Conservation (phyloP, 2,113 vertebrate species). For the Talpa occidentalis region DNA sequence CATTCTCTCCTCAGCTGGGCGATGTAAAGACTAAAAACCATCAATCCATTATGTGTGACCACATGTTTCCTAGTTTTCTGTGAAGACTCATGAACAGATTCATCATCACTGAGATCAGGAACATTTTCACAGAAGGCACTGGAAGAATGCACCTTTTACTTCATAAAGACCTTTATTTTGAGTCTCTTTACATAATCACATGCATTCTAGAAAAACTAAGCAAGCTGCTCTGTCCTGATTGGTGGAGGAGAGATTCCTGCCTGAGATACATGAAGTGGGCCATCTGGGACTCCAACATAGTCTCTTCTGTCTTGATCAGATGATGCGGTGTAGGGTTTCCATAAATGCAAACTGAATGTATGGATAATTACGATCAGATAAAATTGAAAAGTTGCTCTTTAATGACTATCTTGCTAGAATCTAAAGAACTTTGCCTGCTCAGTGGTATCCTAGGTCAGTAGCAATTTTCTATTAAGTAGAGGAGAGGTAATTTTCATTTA, state of each 20-base stretch:
- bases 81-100: not conserved
- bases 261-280: not conserved
- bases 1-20: not conserved
- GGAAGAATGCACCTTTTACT: not conserved
- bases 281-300: not conserved
- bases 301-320: not conserved
- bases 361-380: not conserved
- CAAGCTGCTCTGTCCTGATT: not conserved
- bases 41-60: not conserved
- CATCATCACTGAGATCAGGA: not conserved
- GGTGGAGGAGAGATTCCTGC: not conserved
- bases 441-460: not conserved
- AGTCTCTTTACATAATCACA: not conserved
- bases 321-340: not conserved
- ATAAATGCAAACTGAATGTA: not conserved
- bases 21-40: not conserved
- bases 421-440: not conserved
- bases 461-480: not conserved
- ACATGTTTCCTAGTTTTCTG: not conserved
- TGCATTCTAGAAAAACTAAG: not conserved
- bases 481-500: slow-evolving; percentile 39
- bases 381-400: not conserved
- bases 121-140: not conserved
- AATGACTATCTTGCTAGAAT: not conserved
- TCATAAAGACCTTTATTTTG: not conserved